Percentiles rank a stretch among this genome's conserved stretches.
Evolutionary conservation across 2,113 vertebrate genomes (phyloP).

Genomic region (Canis aureus): DNA sequence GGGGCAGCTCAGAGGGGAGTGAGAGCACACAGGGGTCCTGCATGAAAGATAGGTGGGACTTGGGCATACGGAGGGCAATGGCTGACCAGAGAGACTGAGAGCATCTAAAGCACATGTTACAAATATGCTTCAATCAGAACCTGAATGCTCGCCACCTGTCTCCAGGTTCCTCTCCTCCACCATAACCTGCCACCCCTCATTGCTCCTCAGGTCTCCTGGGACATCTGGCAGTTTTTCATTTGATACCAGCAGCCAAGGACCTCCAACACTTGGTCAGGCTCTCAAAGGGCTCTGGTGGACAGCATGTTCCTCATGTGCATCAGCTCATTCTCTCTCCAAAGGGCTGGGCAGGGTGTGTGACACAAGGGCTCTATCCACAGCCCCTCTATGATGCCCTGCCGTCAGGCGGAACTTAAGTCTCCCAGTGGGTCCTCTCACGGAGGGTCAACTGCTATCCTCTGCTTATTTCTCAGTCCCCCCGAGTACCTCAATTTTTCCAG

Average conservation of each 20-base stretch:
- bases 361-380: neutral
- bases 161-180: neutral
- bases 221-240: neutral
- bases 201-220: neutral
- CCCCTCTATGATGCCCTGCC: no score
- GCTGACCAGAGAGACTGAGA: neutral
- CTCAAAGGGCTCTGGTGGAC: neutral
- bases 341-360: neutral
- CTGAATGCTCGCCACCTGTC: neutral
- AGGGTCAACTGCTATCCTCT: neutral
- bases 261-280: neutral
- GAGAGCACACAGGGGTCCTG: neutral
- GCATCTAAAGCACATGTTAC: neutral
- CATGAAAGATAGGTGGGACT: neutral
- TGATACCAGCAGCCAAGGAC: neutral
- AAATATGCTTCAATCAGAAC: neutral
- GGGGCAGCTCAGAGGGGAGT: neutral
- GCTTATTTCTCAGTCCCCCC: neutral
- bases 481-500: neutral
- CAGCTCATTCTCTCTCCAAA: neutral
- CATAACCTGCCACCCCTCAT: neutral
- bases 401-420: neutral
- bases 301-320: neutral
- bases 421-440: neutral
- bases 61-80: accelerated